These are phyloP conservation scores for Microhierax caerulescens DNA, from an alignment of 2,797 vertebrate species.

Conservation along the genomic window DNA sequence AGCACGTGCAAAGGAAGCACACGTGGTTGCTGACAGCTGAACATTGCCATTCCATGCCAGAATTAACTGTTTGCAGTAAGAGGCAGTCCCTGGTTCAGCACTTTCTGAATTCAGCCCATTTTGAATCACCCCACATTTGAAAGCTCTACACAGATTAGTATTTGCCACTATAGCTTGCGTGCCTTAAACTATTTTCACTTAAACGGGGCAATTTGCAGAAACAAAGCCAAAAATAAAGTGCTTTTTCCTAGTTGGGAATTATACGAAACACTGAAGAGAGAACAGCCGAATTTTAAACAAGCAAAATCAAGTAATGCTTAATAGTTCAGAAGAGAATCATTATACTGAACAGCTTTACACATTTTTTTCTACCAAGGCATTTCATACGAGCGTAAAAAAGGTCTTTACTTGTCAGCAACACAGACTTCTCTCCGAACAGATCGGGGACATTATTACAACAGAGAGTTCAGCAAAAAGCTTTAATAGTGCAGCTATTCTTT, in stretches of 20 bases:
- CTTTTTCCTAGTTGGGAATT: background rate
- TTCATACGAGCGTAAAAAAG: background rate
- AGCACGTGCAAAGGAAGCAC: background rate
- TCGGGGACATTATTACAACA: background rate
- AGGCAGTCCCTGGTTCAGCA: background rate
- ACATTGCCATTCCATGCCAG: background rate
- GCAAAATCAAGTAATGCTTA: background rate
- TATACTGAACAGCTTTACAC: background rate
- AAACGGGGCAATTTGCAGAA: background rate
- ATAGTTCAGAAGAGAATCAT: background rate
- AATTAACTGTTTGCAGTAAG: background rate
- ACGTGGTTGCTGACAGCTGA: background rate
- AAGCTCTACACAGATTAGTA: background rate
- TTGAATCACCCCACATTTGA: background rate
- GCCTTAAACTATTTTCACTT: background rate
- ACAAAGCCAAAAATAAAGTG: background rate
- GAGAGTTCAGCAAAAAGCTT: background rate
- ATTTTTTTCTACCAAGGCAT: background rate
- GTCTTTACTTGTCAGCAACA: background rate
- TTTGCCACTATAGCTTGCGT: background rate
- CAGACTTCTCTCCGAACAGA: background rate
- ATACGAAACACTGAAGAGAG: background rate
- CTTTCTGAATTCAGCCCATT: background rate
- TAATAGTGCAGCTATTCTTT: background rate
- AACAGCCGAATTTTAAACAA: background rate